A percentile compares a stretch with the other conserved stretches of the same genome.
phyloP scores from a whole-genome alignment of 2,888 invertebrate genomes.

The Hedya salicella region DNA sequence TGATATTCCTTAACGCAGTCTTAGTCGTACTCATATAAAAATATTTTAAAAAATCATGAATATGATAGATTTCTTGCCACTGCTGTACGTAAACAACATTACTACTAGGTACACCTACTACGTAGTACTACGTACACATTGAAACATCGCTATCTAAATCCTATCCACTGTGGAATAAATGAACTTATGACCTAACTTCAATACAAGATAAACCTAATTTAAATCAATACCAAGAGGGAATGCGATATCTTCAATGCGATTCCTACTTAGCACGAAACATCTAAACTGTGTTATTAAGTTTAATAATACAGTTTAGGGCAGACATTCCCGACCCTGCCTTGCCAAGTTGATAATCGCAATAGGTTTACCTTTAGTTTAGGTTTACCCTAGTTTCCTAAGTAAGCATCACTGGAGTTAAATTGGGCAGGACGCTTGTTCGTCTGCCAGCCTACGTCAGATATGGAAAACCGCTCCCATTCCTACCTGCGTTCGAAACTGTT shows the following conservation, averaged over 20 bases:
- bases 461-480: constrained; percentile 35
- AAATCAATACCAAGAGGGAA: neutral
- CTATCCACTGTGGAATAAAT: too few relatives aligned
- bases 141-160: too few relatives aligned
- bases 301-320: too few relatives aligned
- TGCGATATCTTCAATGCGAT: neutral
- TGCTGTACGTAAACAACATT: too few relatives aligned
- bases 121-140: too few relatives aligned
- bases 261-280: neutral
- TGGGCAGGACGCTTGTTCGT: constrained; percentile 16
- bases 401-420: constrained; percentile 23
- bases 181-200: constrained; percentile 1
- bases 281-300: constrained; percentile 19
- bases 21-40: too few relatives aligned
- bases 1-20: too few relatives aligned
- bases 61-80: too few relatives aligned
- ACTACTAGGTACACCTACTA: too few relatives aligned
- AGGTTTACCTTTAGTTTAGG: neutral
- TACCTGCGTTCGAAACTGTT: constrained; percentile 35
- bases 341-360: constrained; percentile 25
- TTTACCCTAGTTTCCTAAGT: constrained; percentile 13
- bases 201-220: neutral
- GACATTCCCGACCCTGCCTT: constrained; percentile 11
- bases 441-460: constrained; percentile 24
- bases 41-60: too few relatives aligned